Base-by-base conservation (phyloP, 2,888 invertebrate species). In the Gonocerus acuteangulatus region DNA sequence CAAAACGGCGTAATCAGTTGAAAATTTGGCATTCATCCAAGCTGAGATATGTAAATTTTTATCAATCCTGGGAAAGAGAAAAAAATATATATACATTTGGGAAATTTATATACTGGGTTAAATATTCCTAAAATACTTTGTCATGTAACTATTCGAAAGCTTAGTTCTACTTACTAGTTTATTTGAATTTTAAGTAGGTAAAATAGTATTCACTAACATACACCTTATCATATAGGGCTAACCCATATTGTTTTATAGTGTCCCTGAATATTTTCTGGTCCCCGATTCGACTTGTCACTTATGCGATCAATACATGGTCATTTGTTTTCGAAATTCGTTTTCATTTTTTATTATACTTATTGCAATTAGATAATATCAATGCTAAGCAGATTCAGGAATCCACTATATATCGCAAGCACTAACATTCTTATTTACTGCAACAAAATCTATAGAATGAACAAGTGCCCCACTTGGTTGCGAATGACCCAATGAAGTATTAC, bases 361-460 rank as follows among this genome's bases (percentile, higher is more conserved):
- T 79, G 1, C 96, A 78, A 73, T 96, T 94, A 0, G 90, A 93
- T 13, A 54, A 23, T 99, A 99, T 99, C 19, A 99, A 75, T 0
- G 96, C 95, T 3, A 99, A 79, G 74, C 97, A 97, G 76, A 94
- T 75, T 0, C 90, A 88, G 0, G 89, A 87, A 66, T 87, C 82
- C 0, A 92, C 83, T n/a, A n/a, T 84, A 99, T 95, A 75, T 99
- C 91, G 73, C 95, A 94, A 0, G 83, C 87, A 48, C 85, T 87
- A 2, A 97, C 91, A 48, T 77, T 77, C 0, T 87, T 79, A 67
- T 87, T 86, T 0, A 82, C 72, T 0, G 89, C 82, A 2, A 94
- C 86, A 64, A 99, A 79, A 78, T 99, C 99, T 75, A 97, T 94
- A 0, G 95, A 96, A 69, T 90, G 85, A 0, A 96, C 91, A 69